A percentile compares a stretch with the other conserved stretches of the same genome.
Conservation (phyloP, 2,113 vertebrate genomes). For the Eulemur macaco region DNA sequence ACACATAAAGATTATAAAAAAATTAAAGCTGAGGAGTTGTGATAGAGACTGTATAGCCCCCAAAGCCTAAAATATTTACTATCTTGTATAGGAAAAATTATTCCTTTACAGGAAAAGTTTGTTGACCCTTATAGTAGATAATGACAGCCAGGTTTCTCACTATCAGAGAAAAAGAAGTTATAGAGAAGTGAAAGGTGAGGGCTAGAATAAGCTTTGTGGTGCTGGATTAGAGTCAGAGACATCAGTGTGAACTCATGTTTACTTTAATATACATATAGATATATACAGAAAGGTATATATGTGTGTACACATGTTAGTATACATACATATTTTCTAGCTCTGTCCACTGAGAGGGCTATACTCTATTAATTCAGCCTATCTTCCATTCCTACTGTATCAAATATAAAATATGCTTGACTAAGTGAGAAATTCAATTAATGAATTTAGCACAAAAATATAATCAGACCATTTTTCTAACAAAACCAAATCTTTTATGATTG, state of each 20-base stretch:
- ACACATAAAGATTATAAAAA: neutral
- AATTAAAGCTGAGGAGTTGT: neutral
- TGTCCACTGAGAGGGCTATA: neutral
- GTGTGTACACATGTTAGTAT: neutral
- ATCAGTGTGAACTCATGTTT: neutral
- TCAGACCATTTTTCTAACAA: neutral
- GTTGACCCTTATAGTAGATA: neutral
- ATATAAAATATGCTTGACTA: neutral
- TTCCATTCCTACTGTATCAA: neutral
- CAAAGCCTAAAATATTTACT: constrained; percentile 11
- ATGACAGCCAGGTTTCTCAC: neutral
- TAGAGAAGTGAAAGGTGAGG: neutral
- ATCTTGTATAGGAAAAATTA: neutral
- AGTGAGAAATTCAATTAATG: neutral
- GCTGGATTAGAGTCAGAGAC: neutral
- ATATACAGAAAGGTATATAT: neutral
- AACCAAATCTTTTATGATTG: neutral
- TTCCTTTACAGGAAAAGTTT: neutral
- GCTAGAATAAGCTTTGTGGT: neutral
- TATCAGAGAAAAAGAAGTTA: neutral
- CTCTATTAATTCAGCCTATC: neutral
- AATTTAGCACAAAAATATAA: constrained; percentile 3
- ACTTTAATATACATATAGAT: neutral
- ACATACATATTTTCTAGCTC: neutral
- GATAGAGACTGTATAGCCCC: neutral